Base-by-base conservation (phyloP, 2,888 invertebrate species). In the Maniola hyperantus region DNA sequence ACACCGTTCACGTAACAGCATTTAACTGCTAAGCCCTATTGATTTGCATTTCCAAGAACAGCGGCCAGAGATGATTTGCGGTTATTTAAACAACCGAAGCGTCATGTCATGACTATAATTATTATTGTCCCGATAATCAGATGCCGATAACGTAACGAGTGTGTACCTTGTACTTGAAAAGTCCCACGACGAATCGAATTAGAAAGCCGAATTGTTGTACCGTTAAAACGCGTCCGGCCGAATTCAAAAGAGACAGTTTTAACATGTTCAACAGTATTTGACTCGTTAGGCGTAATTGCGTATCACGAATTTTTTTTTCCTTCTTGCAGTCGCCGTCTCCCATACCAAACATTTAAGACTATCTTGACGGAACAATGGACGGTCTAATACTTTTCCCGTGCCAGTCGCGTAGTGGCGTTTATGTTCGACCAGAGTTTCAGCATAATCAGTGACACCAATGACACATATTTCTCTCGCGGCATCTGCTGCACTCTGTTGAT, bases 281-380 rank as follows among this genome's bases (percentile, higher is more conserved):
- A 82, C 77, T 85, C 84, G 85, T 85, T 83, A 85, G 77, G 74
- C 71, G 79, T 89, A 88, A 88, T 88, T 86, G 86, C 82, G 77
- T 81, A 83, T 85, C 83, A 85, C 83, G 85, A 85, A 86, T 88
- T 87, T 6, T n/a, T 7, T 46, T 46, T 15, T n/a, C 15, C n/a
- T 44, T 7, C 6, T 46, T 15, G 15, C 15, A 46, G 15, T 7
- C 26, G 15, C 46, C 15, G 15, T 46, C 6, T 46, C 15, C 46
- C 7, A 2, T 46, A 15, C 13, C 44, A 44, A 44, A 11, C n/a
- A 6, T 46, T 46, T 46, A 46, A 15, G 2, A 5, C n/a, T 44
- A 4, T n/a, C n/a, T n/a, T 15, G 44, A 15, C 15, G 2, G 13
- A 13, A 13, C 1, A 44, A 13, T 5, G n/a, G 44, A 1, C 6